phyloP scores from a whole-genome alignment of 2,888 invertebrate species.

The Apantesis nais region DNA sequence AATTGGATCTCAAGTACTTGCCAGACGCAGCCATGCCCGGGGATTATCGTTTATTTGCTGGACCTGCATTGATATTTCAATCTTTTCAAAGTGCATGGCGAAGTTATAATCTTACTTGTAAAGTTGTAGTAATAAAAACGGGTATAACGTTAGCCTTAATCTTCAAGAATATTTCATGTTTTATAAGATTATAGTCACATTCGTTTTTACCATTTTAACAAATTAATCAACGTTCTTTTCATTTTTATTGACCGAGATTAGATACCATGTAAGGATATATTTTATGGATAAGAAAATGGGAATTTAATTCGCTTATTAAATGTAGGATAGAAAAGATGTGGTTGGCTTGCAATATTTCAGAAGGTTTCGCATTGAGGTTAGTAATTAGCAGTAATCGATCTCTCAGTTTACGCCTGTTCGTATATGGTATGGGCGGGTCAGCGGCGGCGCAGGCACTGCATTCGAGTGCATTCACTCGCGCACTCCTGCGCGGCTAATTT shows the following conservation, averaged over 20 bases:
- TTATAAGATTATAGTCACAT: conserved; percentile 34
- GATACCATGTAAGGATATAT: conserved; percentile 16
- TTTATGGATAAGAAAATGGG: conserved; percentile 18
- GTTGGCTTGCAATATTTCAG: conserved; percentile 62
- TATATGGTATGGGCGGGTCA: conserved; percentile 75
- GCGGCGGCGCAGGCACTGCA: conserved; percentile 48
- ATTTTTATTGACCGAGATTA: conserved; percentile 23
- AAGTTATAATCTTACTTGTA: conserved; percentile 17
- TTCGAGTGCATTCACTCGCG: conserved; percentile 77
- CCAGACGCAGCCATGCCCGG: conserved; percentile 29
- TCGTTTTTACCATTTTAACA: conserved; percentile 13
- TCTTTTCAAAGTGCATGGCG: conserved; percentile 33
- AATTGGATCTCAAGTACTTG: conserved; percentile 55
- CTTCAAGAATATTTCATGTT: conserved; percentile 37
- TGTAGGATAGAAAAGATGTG: conserved; percentile 53
- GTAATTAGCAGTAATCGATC: conserved; percentile 84
- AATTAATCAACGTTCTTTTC: conserved; percentile 30
- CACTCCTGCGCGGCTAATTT: conserved; percentile 79
- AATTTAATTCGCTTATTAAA: conserved; percentile 43
- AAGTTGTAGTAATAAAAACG: conserved; percentile 25
- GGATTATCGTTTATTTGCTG: conserved; percentile 35
- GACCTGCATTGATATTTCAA: conserved; percentile 44
- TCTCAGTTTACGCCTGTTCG: conserved; percentile 73
- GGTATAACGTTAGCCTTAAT: conserved; percentile 13
- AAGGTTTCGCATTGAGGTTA: conserved; percentile 62